phyloP scores from a whole-genome alignment of 2,797 vertebrate species.

The Meda fulgida region DNA sequence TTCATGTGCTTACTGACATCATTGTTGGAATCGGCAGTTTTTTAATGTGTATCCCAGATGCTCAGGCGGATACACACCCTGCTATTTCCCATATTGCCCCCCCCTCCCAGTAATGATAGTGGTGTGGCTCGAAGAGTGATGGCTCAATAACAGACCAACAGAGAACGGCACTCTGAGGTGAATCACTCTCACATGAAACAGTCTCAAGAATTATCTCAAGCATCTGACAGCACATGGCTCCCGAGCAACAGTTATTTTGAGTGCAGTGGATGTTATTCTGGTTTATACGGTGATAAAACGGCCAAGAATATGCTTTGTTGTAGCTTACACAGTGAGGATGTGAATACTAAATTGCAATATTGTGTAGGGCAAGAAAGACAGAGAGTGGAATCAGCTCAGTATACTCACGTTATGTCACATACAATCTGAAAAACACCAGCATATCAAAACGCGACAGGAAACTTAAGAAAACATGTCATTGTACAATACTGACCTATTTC shows the following conservation, averaged over 20 bases:
- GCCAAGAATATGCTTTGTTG: slow-evolving; percentile 14
- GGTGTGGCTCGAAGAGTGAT: slow-evolving; percentile 69
- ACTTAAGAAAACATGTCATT: not conserved
- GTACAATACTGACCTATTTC: not conserved
- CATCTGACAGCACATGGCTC: slow-evolving; percentile 22
- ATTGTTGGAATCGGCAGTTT: slow-evolving; percentile 42
- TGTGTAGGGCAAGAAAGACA: not conserved
- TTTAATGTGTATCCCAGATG: slow-evolving; percentile 52
- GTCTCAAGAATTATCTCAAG: slow-evolving; percentile 34
- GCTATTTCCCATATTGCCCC: slow-evolving; percentile 69
- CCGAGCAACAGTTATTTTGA: slow-evolving; percentile 30
- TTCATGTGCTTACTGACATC: not conserved
- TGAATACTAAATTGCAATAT: not conserved
- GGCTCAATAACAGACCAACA: slow-evolving; percentile 71
- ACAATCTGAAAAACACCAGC: not conserved
- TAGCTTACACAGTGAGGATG: slow-evolving; percentile 4
- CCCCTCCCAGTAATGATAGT: slow-evolving; percentile 68
- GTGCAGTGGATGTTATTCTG: slow-evolving; percentile 25
- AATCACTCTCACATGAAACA: slow-evolving; percentile 48
- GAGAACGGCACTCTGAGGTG: slow-evolving; percentile 54
- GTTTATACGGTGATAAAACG: slow-evolving; percentile 9
- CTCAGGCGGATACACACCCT: slow-evolving; percentile 65
- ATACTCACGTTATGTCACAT: not conserved
- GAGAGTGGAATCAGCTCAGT: not conserved
- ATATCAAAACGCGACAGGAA: not conserved